A percentile compares a stretch with the other conserved stretches of the same genome.
Conservation (phyloP, 2,113 vertebrate species). For the Pterocles orientalis region DNA sequence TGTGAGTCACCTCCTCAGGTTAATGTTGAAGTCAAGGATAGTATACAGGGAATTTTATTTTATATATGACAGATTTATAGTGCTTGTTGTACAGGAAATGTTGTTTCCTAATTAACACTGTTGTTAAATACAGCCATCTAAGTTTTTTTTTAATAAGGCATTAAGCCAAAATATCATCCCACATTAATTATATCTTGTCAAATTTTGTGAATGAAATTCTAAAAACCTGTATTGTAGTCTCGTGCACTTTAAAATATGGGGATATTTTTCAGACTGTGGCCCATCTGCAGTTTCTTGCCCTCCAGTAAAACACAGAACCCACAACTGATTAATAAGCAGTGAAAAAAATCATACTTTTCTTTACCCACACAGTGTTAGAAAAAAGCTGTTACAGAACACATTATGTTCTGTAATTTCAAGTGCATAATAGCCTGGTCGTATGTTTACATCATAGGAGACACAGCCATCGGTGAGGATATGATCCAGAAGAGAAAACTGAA, state of each 20-base stretch:
- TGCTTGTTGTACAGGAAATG: background rate
- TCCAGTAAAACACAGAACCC: background rate
- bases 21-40: background rate
- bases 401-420: background rate
- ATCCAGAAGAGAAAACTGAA: background rate
- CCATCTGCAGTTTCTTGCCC: background rate
- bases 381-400: background rate
- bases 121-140: background rate
- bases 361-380: background rate
- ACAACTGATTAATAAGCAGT: background rate
- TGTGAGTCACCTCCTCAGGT: background rate
- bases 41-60: background rate
- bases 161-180: background rate
- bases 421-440: background rate
- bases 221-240: background rate
- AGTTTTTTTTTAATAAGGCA: background rate
- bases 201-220: background rate
- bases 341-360: background rate
- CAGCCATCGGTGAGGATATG: accelerated
- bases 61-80: background rate
- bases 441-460: background rate
- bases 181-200: background rate
- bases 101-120: background rate
- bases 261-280: background rate
- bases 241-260: background rate